Evolutionary conservation across 2,113 vertebrate species (phyloP).

Genomic region (Corythoichthys haematopterus): DNA sequence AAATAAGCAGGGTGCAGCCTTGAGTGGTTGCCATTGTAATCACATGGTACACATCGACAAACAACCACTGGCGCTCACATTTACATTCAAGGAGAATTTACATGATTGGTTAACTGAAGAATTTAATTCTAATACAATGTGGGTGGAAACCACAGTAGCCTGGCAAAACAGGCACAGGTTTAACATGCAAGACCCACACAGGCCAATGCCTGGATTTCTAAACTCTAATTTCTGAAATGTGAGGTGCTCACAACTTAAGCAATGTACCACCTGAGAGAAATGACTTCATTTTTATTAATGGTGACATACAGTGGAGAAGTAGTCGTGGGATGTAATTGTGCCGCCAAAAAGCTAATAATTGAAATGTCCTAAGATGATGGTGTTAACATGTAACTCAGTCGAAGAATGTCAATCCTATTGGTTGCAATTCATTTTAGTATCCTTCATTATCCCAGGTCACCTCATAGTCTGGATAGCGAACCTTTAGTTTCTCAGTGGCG

Average conservation of each 20-base stretch:
- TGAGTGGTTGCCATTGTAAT: too few relatives aligned
- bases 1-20: too few relatives aligned
- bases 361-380: not conserved
- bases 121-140: too few relatives aligned
- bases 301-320: not conserved
- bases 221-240: not conserved
- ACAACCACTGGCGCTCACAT: too few relatives aligned
- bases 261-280: not conserved
- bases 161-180: too few relatives aligned
- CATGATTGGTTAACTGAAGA: too few relatives aligned
- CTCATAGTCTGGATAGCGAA: conserved; percentile 80
- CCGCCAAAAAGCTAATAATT: not conserved
- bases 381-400: not conserved
- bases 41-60: too few relatives aligned
- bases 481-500: conserved; percentile 83
- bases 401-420: not conserved
- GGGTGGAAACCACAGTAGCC: too few relatives aligned
- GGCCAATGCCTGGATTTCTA: not conserved
- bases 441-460: conserved; percentile 92
- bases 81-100: too few relatives aligned
- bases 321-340: not conserved
- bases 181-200: not conserved
- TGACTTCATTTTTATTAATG: not conserved
- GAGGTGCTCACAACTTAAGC: not conserved
- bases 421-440: conserved; percentile 73